A percentile compares a stretch with the other conserved stretches of the same genome.
Evolutionary conservation across 2,888 invertebrate species (phyloP).

Genomic region (Thecophora atra): DNA sequence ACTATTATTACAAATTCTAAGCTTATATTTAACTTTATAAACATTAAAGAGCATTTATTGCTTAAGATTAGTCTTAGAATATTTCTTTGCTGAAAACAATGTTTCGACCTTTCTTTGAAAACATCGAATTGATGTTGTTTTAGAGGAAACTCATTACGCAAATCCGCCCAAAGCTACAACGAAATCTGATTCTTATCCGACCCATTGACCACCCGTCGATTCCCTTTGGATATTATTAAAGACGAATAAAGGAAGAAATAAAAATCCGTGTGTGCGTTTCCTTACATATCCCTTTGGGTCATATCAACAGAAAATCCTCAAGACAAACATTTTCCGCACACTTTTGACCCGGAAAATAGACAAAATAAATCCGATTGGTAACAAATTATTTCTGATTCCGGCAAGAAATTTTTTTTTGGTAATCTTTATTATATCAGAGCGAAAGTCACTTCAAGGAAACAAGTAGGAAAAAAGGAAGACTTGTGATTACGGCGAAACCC

Average conservation of each 20-base stretch:
- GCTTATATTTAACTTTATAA: not conserved
- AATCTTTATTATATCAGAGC: too few relatives aligned
- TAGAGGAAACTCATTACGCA: conserved; percentile 58
- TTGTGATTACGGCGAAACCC: too few relatives aligned
- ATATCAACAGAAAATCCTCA: conserved; percentile 49
- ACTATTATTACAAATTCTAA: not conserved
- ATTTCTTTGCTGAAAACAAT: not conserved
- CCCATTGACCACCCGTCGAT: too few relatives aligned
- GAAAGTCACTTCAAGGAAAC: too few relatives aligned
- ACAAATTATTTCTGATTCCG: conserved; percentile 37
- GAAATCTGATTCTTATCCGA: conserved; percentile 46
- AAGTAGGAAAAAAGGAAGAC: too few relatives aligned
- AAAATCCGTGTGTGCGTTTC: conserved; percentile 15
- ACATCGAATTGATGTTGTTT: conserved; percentile 44
- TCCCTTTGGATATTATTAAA: not conserved
- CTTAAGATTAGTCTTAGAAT: too few relatives aligned
- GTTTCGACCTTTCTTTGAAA: not conserved
- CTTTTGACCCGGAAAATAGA: conserved; percentile 25
- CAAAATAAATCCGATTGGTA: conserved; percentile 22
- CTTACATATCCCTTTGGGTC: conserved; percentile 7
- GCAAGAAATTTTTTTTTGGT: too few relatives aligned
- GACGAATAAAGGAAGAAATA: conserved; percentile 17
- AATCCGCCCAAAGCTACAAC: conserved; percentile 54
- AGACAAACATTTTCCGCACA: conserved; percentile 43
- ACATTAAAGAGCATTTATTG: too few relatives aligned